These are phyloP conservation scores for Drosophila mojavensis DNA, from an alignment of 1,140 invertebrate species.

Conservation along the genomic window DNA sequence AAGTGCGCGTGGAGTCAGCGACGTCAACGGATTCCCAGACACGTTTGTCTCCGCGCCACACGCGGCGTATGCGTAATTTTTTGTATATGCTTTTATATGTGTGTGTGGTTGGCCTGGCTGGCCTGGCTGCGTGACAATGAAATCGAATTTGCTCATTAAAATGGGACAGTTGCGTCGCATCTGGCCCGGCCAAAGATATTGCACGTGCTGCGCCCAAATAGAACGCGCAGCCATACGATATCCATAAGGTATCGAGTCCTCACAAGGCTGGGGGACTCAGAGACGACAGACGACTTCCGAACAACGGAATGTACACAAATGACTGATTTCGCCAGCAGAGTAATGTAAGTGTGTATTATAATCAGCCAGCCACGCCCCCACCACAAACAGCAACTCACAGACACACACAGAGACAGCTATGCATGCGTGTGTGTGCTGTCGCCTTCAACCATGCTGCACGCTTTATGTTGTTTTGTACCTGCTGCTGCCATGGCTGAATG, in stretches of 20 bases:
- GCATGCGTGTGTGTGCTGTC: slow-evolving; percentile 23
- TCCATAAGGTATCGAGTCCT: slow-evolving; percentile 36
- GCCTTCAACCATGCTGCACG: slow-evolving; percentile 11
- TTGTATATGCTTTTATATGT: not conserved
- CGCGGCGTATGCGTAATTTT: slow-evolving; percentile 72
- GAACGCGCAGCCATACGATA: slow-evolving; percentile 2
- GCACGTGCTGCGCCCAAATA: not conserved
- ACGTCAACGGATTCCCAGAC: slow-evolving; percentile 68
- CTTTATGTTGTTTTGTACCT: slow-evolving; percentile 43
- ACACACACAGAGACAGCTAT: slow-evolving; percentile 8
- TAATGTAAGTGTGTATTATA: slow-evolving; percentile 38
- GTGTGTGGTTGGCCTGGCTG: slow-evolving; percentile 23
- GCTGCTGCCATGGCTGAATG: slow-evolving; percentile 10
- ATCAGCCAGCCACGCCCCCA: slow-evolving; percentile 27
- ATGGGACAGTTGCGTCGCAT: slow-evolving; percentile 45
- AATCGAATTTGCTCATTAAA: slow-evolving; percentile 80
- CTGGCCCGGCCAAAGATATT: slow-evolving; percentile 14
- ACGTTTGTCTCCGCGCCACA: slow-evolving; percentile 59
- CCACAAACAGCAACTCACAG: not conserved
- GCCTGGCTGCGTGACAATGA: slow-evolving; percentile 75
- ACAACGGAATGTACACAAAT: slow-evolving; percentile 27
- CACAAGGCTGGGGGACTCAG: slow-evolving; percentile 6
- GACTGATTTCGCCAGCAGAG: slow-evolving; percentile 27
- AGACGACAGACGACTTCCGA: not conserved
- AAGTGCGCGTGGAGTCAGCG: slow-evolving; percentile 25